Evolutionary conservation across 2,888 invertebrate species (phyloP).

Genomic region (Drosophila borealis): DNA sequence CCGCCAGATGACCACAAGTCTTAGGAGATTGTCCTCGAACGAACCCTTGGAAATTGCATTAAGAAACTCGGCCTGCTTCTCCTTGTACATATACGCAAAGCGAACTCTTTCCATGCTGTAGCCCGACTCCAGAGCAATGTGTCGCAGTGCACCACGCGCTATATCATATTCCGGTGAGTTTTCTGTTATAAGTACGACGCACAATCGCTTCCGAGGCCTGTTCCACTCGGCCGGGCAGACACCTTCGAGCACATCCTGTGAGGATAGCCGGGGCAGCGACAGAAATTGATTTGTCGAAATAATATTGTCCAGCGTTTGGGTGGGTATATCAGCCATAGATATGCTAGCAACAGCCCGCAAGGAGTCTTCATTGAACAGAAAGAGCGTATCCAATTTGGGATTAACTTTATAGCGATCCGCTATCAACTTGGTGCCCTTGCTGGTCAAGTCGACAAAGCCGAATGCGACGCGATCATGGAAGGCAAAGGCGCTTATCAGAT

Average conservation of each 20-base stretch:
- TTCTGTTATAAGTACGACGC: conserved; percentile 92
- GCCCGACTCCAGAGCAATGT: conserved; percentile 89
- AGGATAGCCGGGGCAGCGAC: conserved; percentile 94
- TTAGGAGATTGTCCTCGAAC: conserved; percentile 88
- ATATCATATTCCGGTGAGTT: conserved; percentile 85
- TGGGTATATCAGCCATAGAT: conserved; percentile 95
- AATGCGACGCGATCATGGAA: conserved; percentile 94
- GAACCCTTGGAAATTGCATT: conserved; percentile 87
- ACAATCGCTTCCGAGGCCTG: conserved; percentile 89
- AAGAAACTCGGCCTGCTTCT: conserved; percentile 91
- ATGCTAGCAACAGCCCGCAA: conserved; percentile 93
- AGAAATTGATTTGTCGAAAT: conserved; percentile 95
- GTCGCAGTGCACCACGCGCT: conserved; percentile 88
- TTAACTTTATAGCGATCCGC: conserved; percentile 90
- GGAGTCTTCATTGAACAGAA: conserved; percentile 95
- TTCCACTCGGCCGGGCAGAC: conserved; percentile 96
- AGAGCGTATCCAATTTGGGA: conserved; percentile 90
- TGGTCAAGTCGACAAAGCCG: conserved; percentile 90
- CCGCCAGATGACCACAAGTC: conserved; percentile 96
- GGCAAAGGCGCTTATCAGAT: conserved; percentile 94
- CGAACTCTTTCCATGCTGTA: conserved; percentile 89
- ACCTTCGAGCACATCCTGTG: conserved; percentile 89
- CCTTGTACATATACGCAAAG: conserved; percentile 94
- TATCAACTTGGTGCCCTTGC: conserved; percentile 88
- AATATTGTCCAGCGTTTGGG: conserved; percentile 94